Percentiles rank a stretch among this genome's conserved stretches.
Evolutionary conservation across 2,113 vertebrate genomes (phyloP).

Genomic region (Xiphophorus hellerii): DNA sequence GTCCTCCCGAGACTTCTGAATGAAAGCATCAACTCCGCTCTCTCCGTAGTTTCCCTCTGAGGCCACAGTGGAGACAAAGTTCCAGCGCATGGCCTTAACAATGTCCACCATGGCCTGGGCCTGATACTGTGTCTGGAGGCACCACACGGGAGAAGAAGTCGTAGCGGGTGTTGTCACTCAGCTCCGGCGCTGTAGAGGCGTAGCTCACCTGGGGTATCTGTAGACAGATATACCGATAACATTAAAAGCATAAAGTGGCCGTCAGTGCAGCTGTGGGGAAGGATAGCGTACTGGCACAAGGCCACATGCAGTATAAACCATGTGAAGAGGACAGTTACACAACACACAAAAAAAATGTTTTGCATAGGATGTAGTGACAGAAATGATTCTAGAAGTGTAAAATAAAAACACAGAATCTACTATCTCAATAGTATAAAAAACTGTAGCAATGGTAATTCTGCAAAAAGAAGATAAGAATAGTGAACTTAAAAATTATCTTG

Average conservation of each 20-base stretch:
- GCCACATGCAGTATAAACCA: no score
- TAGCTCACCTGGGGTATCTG: conserved; percentile 99
- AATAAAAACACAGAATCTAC: background rate
- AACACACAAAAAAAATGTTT: conserved; percentile 1
- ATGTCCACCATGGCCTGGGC: conserved; percentile 99
- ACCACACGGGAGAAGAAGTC: conserved; percentile 98
- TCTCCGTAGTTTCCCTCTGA: conserved; percentile 98
- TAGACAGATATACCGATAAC: conserved; percentile 45
- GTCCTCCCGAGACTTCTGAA: conserved; percentile 93
- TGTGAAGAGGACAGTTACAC: background rate
- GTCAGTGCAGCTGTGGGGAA: background rate
- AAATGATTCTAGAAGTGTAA: background rate
- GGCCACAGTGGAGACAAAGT: conserved; percentile 94
- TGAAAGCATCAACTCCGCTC: conserved; percentile 95
- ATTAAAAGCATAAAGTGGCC: background rate
- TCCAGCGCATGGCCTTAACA: conserved; percentile 93
- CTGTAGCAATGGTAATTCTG: background rate
- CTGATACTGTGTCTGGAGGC: conserved; percentile 97
- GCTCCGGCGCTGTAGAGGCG: conserved; percentile 96
- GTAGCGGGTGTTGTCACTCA: conserved; percentile 97
- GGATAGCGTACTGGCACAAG: background rate
- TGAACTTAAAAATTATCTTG: background rate
- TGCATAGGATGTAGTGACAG: background rate
- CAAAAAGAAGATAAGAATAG: background rate
- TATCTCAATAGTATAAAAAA: no score